Evolutionary conservation across 2,797 vertebrate species (phyloP), one percentile per base, ranked within the genome.

Genomic region (Hippocampus kuda): DNA sequence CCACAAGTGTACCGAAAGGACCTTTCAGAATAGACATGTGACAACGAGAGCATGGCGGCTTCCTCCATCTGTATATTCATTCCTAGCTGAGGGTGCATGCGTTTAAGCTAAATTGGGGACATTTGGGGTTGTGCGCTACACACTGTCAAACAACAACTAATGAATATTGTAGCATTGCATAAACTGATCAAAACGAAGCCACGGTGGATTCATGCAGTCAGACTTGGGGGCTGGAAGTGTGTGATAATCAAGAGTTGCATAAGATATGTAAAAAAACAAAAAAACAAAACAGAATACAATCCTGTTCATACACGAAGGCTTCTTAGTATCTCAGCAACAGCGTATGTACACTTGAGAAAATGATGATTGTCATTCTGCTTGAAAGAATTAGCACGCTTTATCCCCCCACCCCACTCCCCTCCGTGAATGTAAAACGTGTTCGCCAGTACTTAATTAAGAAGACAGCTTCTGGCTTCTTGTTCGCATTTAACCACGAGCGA

Each of bases 261-360:
- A 11, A 5, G 12, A 56, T 57, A 27, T 44, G 24, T 48, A 10
- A 34, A 27, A 49, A 27, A 34, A 22, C 20, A 15, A 7, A 30
- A 26, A 3, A 10, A 46, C 0, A 24, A 44, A 44, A n/a, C 5
- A 11, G 10, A 24, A 12, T 42, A 9, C 1, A 26, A 67, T 66
- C 30, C 48, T 62, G 69, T 49, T 69, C 15, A 54, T 54, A 15
- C 34, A 26, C 1, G 24, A 11, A 44, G 3, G 49, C 66, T 30
- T 66, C 49, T 34, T 59, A 69, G 67, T 75, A 70, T 79, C 79
- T 72, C 74, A 76, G 74, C 74, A 87, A 81, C 65, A 75, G 69
- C n/a, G n/a, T 24, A 48, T 63, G 27, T 65, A 68, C 70, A 66
- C 30, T 18, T 49, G 26, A 42, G 42, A 64, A 64, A 64, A 64